Evolutionary conservation across 2,888 invertebrate genomes (phyloP), one percentile per base, ranked within the genome.

Genomic region (Bruchidius siliquastri): DNA sequence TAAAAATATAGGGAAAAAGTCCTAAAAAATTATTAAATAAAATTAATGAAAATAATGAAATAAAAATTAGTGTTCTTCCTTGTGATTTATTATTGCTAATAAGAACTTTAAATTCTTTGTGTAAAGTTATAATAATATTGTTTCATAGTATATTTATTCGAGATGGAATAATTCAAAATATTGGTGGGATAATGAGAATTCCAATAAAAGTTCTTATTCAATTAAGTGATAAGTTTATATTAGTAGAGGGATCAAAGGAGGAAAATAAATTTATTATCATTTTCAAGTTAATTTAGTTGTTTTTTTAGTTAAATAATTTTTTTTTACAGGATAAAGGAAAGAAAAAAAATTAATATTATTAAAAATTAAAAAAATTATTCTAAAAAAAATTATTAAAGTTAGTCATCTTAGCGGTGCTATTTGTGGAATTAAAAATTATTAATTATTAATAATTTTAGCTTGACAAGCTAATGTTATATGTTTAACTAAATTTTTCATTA

Each of bases 1-100:
- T 92, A 86, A 93, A 93, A 87, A 92, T 90, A 87, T 92, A 93
- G 0, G 93, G 91, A 0, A 92, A 90, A 87, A 93, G 83, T 0
- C 92, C 91, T 88, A 92, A 83, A 81, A 92, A 90, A 88, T 92
- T 93, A 88, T 91, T 91, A 84, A 91, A 87, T 85, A 92, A 79
- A 85, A 92, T 88, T 83, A 90, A 86, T 68, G 86, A 83, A 85
- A 92, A 91, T 84, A 91, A 81, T 0, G 88, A 86, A 80, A 77
- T 73, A 72, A 80, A 77, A 21, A 79, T 76, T 72, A 80, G 86
- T 26, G 89, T 87, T 80, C 87, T 87, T 80, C 90, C 89, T 74
- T 77, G 74, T 13, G 49, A 73, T 72, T 74, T 74, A 22, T 26
- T 67, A 0, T 68, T 68, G 21, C 82, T 86, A 85, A 90, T 78